Percentiles rank a stretch among this genome's conserved stretches.
phyloP scores from a whole-genome alignment of 2,113 vertebrate species.

The Corythaixoides concolor region DNA sequence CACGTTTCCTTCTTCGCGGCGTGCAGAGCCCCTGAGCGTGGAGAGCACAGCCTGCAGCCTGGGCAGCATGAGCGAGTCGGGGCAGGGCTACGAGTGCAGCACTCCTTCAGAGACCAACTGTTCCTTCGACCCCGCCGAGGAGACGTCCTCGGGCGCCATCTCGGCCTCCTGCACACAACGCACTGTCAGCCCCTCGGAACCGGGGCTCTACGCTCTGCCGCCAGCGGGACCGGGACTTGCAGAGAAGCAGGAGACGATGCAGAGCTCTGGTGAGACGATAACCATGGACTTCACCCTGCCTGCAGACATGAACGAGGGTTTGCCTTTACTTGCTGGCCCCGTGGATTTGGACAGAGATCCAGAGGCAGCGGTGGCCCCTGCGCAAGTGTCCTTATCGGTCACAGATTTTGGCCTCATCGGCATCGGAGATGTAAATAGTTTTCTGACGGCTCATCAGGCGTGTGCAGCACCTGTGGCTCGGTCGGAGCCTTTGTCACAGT shows the following conservation, averaged over 20 bases:
- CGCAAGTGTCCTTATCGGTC: conserved; percentile 79
- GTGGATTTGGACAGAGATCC: conserved; percentile 65
- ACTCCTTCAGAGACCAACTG: conserved; percentile 61
- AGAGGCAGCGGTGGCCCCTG: conserved; percentile 61
- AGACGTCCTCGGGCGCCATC: neutral
- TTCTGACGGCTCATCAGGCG: conserved; percentile 75
- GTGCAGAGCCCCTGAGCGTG: conserved; percentile 53
- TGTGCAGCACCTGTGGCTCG: conserved; percentile 75
- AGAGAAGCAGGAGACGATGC: conserved; percentile 72
- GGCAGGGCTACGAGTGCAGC: conserved; percentile 68
- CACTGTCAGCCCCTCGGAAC: neutral
- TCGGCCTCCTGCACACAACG: neutral
- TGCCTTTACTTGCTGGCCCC: conserved; percentile 67
- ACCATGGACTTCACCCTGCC: conserved; percentile 74
- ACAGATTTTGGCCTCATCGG: conserved; percentile 83
- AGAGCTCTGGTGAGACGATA: conserved; percentile 60
- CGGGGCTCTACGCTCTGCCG: conserved; percentile 69
- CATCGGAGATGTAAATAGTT: conserved; percentile 78
- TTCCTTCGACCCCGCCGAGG: conserved; percentile 46
- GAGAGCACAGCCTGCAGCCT: conserved; percentile 54
- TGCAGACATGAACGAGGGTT: conserved; percentile 50
- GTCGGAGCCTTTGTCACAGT: conserved; percentile 81
- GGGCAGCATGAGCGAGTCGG: conserved; percentile 42
- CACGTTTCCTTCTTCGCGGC: rapidly evolving
- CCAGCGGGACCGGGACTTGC: neutral